phyloP scores from a whole-genome alignment of 2,888 invertebrate genomes.

The Leucoptera coffeella region DNA sequence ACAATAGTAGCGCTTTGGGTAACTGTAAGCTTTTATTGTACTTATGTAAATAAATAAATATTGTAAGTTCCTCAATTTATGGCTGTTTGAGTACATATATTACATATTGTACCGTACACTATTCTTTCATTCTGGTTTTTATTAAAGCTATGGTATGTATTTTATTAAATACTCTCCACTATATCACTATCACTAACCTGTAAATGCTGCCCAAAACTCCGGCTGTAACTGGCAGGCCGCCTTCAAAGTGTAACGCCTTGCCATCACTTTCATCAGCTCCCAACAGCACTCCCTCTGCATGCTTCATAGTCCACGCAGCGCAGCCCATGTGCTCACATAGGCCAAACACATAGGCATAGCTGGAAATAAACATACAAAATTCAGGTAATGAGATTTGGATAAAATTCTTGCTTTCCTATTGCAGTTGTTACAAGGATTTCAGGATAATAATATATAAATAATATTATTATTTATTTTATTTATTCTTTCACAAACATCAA shows the following conservation, averaged over 20 bases:
- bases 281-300: slow-evolving; percentile 86
- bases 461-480: too few relatives aligned
- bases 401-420: not conserved
- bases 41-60: too few relatives aligned
- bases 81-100: too few relatives aligned
- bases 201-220: slow-evolving; percentile 53
- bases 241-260: slow-evolving; percentile 84
- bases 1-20: too few relatives aligned
- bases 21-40: too few relatives aligned
- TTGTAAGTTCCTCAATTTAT: too few relatives aligned
- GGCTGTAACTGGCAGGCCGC: slow-evolving; percentile 75
- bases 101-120: not conserved
- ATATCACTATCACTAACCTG: slow-evolving; percentile 21
- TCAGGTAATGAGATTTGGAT: too few relatives aligned
- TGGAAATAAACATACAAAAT: too few relatives aligned
- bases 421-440: not conserved
- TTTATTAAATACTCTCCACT: not conserved
- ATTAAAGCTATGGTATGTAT: not conserved
- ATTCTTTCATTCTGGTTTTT: not conserved
- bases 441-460: too few relatives aligned
- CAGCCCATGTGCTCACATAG: slow-evolving; percentile 70
- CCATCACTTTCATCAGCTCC: slow-evolving; percentile 95
- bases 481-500: too few relatives aligned
- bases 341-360: slow-evolving; percentile 79
- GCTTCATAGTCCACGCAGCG: slow-evolving; percentile 57